Evolutionary conservation across 2,113 vertebrate genomes (phyloP).

Genomic region (Fregata magnificens): DNA sequence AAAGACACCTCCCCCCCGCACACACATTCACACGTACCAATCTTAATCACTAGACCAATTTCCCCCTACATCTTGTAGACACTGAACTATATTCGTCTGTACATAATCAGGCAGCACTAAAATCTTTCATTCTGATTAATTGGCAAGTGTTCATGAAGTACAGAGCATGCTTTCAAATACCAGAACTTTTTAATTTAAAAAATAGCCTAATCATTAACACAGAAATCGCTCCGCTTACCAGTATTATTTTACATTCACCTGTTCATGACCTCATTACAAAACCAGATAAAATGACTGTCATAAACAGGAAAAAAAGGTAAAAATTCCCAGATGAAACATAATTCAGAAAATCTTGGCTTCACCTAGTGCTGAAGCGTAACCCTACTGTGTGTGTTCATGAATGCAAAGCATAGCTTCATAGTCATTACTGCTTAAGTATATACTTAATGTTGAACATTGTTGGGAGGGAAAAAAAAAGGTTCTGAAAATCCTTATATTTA

Average conservation of each 20-base stretch:
- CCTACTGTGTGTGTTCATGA: conserved; percentile 70
- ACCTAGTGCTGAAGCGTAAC: conserved; percentile 74
- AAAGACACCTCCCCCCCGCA: background rate
- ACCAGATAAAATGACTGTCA: conserved; percentile 80
- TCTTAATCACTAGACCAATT: conserved; percentile 32
- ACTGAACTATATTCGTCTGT: conserved; percentile 64
- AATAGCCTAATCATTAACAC: conserved; percentile 77
- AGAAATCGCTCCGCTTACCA: conserved; percentile 74
- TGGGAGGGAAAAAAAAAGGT: conserved; percentile 28
- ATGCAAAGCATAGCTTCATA: conserved; percentile 70
- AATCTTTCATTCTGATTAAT: conserved; percentile 78
- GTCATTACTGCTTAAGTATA: conserved; percentile 71
- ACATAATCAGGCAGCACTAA: conserved; percentile 68
- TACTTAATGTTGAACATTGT: conserved; percentile 67
- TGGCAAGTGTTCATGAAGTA: conserved; percentile 70
- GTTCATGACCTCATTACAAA: conserved; percentile 82
- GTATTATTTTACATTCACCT: conserved; percentile 82
- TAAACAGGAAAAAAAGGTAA: conserved; percentile 79
- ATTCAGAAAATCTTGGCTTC: conserved; percentile 80
- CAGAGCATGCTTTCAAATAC: conserved; percentile 69
- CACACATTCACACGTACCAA: background rate
- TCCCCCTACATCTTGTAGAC: conserved; percentile 47
- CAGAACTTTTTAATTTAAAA: conserved; percentile 80
- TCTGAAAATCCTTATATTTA: conserved; percentile 67
- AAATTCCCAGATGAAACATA: conserved; percentile 79